Evolutionary conservation across 1,140 invertebrate genomes (phyloP), one percentile per base, ranked within the genome.

Genomic region (Neuroterus valhalla): DNA sequence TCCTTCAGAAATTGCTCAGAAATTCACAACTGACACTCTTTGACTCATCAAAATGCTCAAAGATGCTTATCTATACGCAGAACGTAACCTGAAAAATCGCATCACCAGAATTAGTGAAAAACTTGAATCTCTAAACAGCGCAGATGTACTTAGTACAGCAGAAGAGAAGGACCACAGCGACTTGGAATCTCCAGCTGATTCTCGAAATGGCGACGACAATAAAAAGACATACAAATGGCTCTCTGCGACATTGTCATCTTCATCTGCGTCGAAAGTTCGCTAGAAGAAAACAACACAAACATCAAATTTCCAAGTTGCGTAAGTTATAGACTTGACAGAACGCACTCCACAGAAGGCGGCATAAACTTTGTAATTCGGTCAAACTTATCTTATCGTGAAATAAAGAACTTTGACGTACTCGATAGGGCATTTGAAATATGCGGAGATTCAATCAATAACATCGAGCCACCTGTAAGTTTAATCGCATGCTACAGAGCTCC

Each of bases 201-300:
- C n/a, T n/a, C n/a, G n/a, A 17, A 17, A 48, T 17, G 46, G 19
- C 2, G 2, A 15, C 3, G 15, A 17, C 2, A 48, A 3, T 48
- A n/a, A n/a, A 17, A 26, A n/a, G 70, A 71, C 38, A 10, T 71
- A 21, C 15, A 19, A 43, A 15, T 4, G 1, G 3, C 43, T 10
- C 6, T 62, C 3, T 6, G 3, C 5, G n/a, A 44, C 14, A 17
- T 71, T 38, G 48, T 62, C 31, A 62, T 71, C 2, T 62, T 71
- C 15, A n/a, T 71, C 17, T 71, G 70, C 11, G 70, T 71, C 0
- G 70, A 71, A 62, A 62, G 12, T 3, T 71, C 26, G 70, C 50
- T 62, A 0, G 62, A 1, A 12, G 15, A 43, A 15, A n/a, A n/a
- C n/a, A 3, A 15, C 6, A 43, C 19, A 15, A 50, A 70, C 19